These are phyloP conservation scores for Leptopilina boulardi DNA, from an alignment of 1,140 invertebrate species.

Conservation along the genomic window DNA sequence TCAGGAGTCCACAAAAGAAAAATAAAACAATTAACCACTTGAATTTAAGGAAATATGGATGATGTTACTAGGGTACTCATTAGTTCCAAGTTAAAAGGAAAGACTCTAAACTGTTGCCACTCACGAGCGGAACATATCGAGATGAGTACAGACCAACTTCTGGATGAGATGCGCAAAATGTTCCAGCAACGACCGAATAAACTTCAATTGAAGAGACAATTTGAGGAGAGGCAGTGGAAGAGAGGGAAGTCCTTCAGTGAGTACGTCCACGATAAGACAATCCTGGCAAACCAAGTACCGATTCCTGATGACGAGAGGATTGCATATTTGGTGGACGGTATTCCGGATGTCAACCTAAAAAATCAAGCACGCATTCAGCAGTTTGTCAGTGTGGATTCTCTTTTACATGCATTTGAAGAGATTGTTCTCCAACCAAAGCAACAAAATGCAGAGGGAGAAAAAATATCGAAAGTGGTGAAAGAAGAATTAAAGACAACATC, in stretches of 20 bases:
- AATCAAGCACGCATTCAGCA: conserved; percentile 46
- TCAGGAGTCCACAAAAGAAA: too few species aligned
- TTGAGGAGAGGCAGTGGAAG: conserved; percentile 42
- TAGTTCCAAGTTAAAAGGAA: conserved; percentile 42
- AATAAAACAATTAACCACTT: too few species aligned
- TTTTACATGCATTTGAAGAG: conserved; percentile 38
- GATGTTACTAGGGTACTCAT: conserved; percentile 40
- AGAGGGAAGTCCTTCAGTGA: conserved; percentile 38
- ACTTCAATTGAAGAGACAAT: conserved; percentile 3
- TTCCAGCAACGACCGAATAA: conserved; percentile 33
- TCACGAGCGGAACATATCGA: conserved; percentile 40
- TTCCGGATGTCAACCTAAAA: conserved; percentile 36
- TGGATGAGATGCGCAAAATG: conserved; percentile 37
- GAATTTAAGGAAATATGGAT: too few species aligned
- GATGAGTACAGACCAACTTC: conserved; percentile 25
- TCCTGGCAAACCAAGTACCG: conserved; percentile 35
- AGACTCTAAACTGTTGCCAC: conserved; percentile 41
- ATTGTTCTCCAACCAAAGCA: conserved; percentile 27
- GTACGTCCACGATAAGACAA: conserved; percentile 44
- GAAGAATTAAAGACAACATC: background rate
- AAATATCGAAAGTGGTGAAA: background rate
- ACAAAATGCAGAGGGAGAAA: background rate
- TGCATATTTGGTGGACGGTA: conserved; percentile 38
- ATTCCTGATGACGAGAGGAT: conserved; percentile 36
- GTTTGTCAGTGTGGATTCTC: background rate